phyloP scores from a whole-genome alignment of 1,140 invertebrate species.

The Saccostrea cuccullata region DNA sequence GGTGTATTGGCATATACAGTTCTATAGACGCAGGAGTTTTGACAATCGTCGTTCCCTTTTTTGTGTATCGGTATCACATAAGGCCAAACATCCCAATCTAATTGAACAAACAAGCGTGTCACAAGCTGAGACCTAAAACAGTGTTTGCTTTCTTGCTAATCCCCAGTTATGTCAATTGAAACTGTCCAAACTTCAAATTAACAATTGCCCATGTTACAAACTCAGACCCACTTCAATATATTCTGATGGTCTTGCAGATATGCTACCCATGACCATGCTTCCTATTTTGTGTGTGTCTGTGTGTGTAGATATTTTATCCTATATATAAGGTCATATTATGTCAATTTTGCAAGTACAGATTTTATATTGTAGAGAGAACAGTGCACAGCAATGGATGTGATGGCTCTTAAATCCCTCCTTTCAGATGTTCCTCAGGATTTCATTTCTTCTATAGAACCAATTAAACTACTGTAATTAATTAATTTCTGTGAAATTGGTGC shows the following conservation, averaged over 20 bases:
- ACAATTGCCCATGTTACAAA: constrained; percentile 25
- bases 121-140: constrained; percentile 27
- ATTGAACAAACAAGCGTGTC: constrained; percentile 30
- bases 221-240: neutral
- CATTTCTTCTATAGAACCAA: neutral
- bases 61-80: constrained; percentile 10
- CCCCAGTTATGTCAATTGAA: constrained; percentile 16
- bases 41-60: constrained; percentile 12
- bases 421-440: too few species aligned
- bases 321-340: too few species aligned
- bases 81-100: constrained; percentile 31
- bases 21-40: constrained; percentile 6
- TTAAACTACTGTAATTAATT: neutral
- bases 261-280: too few species aligned
- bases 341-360: too few species aligned
- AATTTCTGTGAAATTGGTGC: neutral
- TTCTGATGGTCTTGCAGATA: neutral
- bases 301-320: too few species aligned
- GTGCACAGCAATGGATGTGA: too few species aligned
- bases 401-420: too few species aligned
- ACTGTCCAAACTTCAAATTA: constrained; percentile 37
- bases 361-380: too few species aligned
- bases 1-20: constrained; percentile 15
- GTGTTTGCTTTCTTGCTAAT: constrained; percentile 25
- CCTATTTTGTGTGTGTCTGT: too few species aligned